Base-by-base conservation (phyloP, 2,113 vertebrate genomes). In the Phyllostomus discolor region DNA sequence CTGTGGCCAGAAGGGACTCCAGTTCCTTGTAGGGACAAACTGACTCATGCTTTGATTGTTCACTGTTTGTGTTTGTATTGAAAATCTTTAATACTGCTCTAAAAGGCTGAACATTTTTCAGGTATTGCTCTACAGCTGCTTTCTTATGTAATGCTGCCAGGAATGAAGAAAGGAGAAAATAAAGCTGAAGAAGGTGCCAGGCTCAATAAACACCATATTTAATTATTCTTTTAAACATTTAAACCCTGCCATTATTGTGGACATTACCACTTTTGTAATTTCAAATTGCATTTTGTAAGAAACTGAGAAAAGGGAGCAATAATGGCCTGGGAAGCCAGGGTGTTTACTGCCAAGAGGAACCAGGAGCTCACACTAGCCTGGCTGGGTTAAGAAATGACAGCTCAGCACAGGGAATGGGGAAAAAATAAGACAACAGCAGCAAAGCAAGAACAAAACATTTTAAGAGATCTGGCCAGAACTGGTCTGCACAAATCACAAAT, bases 101-200 rank as follows among this genome's bases (percentile, higher is more conserved):
- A 78, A 72, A 73, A 92, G 66, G 41, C 35, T n/a, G 43, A 48
- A 76, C 82, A 35, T 64, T 79, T 73, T 90, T 83, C n/a, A 50
- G 4, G 33, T 7, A 19, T 48, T 52, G 72, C 67, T 80, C 66
- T 26, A 33, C 31, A 54, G 72, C 54, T 76, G 48, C 73, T 83
- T 91, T 91, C 86, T 96, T 82, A 91, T 79, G 48, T 83, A 33
- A 73, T 52, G 26, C 35, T 95, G 54, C 86, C 96, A 96, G 97
- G 33, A 93, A 87, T 14, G 2, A 75, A 97, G 89, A 97, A 88
- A 84, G 88, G 33, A 62, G 90, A 94, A 31, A 50, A n/a, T 26
- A 52, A 79, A 88, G 35, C 28, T 20, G 67, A 85, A 67, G 54
- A 83, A 69, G 54, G 48, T 8, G 19, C 7, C 2, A 64, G 79